Evolutionary conservation across 2,113 vertebrate genomes (phyloP).

Genomic region (Nettapus auritus): DNA sequence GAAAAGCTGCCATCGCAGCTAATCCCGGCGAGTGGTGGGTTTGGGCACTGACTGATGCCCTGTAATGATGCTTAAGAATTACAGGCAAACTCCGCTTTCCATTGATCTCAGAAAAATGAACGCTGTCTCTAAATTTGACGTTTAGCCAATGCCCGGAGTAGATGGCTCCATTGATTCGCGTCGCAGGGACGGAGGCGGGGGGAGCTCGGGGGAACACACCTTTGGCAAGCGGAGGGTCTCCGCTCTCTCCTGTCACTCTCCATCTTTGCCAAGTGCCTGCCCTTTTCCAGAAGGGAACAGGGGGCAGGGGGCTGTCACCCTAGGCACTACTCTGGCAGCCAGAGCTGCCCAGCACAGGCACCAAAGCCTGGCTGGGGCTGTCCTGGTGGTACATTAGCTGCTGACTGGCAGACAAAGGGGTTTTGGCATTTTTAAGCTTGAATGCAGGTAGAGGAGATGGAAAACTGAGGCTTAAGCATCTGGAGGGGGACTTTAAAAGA

Average conservation of each 20-base stretch:
- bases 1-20: background rate
- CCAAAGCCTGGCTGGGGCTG: background rate
- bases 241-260: background rate
- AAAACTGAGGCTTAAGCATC: background rate
- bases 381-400: background rate
- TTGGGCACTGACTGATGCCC: background rate
- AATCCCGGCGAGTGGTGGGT: fast-evolving
- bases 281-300: background rate
- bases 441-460: background rate
- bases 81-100: background rate
- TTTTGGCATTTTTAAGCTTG: too few species aligned
- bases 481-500: background rate
- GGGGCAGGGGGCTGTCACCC: background rate
- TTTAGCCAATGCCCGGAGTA: background rate
- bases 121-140: background rate
- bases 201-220: background rate
- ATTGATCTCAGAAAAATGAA: background rate
- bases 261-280: background rate
- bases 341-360: background rate
- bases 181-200: fast-evolving
- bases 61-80: background rate
- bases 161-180: background rate
- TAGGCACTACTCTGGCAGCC: background rate
- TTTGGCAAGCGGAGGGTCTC: background rate
- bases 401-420: background rate